phyloP scores from a whole-genome alignment of 2,888 invertebrate genomes.

The Zaprionus obscuricornis region DNA sequence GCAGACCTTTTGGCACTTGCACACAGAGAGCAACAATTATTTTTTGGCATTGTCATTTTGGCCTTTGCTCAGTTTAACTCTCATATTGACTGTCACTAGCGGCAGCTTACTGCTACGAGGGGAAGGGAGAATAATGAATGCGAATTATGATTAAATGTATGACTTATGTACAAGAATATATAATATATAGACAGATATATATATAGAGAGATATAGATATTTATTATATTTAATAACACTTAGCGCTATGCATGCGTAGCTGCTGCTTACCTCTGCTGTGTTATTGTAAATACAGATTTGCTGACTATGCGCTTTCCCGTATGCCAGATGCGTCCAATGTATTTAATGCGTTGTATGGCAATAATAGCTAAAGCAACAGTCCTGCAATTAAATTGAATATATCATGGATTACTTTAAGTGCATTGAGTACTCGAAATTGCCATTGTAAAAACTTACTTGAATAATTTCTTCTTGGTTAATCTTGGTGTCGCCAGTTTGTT shows the following conservation, averaged over 20 bases:
- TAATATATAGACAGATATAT: too few species aligned
- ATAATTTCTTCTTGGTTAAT: slow-evolving; percentile 75
- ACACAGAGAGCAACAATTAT: slow-evolving; percentile 45
- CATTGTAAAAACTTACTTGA: slow-evolving; percentile 76
- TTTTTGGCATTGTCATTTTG: slow-evolving; percentile 63
- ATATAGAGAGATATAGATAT: too few species aligned
- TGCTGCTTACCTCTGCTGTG: slow-evolving; percentile 82
- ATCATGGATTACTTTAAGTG: not conserved
- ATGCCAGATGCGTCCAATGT: slow-evolving; percentile 87
- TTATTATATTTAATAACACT: not conserved
- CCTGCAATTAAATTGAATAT: slow-evolving; percentile 80
- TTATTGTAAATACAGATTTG: slow-evolving; percentile 83
- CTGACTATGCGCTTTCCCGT: slow-evolving; percentile 85
- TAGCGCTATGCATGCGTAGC: not conserved
- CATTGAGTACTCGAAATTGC: not conserved
- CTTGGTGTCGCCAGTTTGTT: slow-evolving; percentile 34
- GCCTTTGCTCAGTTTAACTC: slow-evolving; percentile 76
- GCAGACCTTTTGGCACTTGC: slow-evolving; percentile 57
- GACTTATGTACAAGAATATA: slow-evolving; percentile 48
- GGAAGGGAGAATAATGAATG: slow-evolving; percentile 43
- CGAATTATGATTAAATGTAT: slow-evolving; percentile 40
- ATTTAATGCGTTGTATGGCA: slow-evolving; percentile 87
- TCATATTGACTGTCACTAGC: slow-evolving; percentile 79
- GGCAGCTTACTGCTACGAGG: slow-evolving; percentile 69
- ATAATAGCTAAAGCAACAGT: slow-evolving; percentile 85